These are phyloP conservation scores for Calyptomena viridis DNA, from an alignment of 2,113 vertebrate genomes.

Conservation along the genomic window DNA sequence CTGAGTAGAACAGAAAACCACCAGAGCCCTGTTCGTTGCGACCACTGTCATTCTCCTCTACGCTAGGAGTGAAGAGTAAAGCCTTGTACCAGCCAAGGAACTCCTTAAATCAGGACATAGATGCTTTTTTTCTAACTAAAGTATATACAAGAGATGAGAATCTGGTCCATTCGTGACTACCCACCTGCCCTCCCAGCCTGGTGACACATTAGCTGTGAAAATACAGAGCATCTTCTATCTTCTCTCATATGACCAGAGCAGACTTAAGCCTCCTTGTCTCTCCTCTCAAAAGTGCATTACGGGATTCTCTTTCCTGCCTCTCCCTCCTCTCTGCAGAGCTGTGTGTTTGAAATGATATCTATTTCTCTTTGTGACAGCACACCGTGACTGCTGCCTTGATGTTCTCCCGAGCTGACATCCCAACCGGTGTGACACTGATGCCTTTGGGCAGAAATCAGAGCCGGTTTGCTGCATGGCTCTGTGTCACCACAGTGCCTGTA, in stretches of 20 bases:
- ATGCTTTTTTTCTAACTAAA: not conserved
- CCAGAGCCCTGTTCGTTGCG: not conserved
- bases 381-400: slow-evolving; percentile 79
- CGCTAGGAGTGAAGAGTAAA: not conserved
- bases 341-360: slow-evolving; percentile 87
- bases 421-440: slow-evolving; percentile 83
- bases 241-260: not conserved
- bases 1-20: not conserved
- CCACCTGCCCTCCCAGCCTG: not conserved
- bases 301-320: slow-evolving; percentile 37
- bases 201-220: not conserved
- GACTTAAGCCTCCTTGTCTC: slow-evolving; percentile 2
- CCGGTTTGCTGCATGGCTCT: slow-evolving; percentile 77
- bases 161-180: not conserved
- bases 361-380: slow-evolving; percentile 89
- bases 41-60: not conserved
- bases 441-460: slow-evolving; percentile 89
- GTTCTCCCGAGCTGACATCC: slow-evolving; percentile 80
- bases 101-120: not conserved
- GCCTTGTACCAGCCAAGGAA: not conserved
- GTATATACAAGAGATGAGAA: not conserved
- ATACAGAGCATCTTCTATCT: not conserved
- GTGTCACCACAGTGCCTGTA: not conserved
- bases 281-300: slow-evolving; percentile 1
- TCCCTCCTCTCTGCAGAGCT: slow-evolving; percentile 37